Conservation (phyloP, 2,888 invertebrate species). For the Anodontia alba region DNA sequence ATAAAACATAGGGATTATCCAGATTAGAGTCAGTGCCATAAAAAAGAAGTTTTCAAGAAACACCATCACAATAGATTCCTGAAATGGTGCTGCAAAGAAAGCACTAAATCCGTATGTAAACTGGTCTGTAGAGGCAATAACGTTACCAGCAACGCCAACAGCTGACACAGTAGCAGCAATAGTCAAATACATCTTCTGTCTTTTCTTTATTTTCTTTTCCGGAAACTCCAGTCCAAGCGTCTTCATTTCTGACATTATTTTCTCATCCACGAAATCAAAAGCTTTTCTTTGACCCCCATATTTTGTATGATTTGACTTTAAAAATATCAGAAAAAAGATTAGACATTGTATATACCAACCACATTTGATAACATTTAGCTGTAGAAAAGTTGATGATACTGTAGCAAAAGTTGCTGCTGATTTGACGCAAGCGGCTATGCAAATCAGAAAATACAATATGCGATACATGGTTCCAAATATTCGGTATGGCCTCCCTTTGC, state of each 20-base stretch:
- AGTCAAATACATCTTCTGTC: background rate
- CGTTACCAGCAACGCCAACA: background rate
- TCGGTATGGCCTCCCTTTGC: background rate
- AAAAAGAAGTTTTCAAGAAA: background rate
- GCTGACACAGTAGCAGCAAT: background rate
- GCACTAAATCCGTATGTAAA: background rate
- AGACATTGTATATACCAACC: background rate
- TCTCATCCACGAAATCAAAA: conserved; percentile 5
- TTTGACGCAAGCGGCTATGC: background rate
- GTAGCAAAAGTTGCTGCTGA: background rate
- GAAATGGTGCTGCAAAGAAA: background rate
- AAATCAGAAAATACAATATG: background rate
- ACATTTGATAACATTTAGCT: background rate
- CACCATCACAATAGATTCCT: background rate
- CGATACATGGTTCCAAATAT: background rate
- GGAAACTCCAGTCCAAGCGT: background rate
- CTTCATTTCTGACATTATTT: background rate
- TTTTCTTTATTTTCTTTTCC: background rate
- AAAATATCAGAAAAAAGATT: background rate
- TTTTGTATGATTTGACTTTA: background rate
- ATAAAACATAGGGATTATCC: conserved; percentile 1
- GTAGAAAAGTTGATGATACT: background rate
- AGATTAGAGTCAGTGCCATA: background rate
- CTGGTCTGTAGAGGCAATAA: background rate
- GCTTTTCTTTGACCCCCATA: background rate